Percentiles rank a stretch among this genome's conserved stretches.
These are phyloP conservation scores for Tipula confusa DNA, from an alignment of 2,888 invertebrate genomes.

Conservation along the genomic window DNA sequence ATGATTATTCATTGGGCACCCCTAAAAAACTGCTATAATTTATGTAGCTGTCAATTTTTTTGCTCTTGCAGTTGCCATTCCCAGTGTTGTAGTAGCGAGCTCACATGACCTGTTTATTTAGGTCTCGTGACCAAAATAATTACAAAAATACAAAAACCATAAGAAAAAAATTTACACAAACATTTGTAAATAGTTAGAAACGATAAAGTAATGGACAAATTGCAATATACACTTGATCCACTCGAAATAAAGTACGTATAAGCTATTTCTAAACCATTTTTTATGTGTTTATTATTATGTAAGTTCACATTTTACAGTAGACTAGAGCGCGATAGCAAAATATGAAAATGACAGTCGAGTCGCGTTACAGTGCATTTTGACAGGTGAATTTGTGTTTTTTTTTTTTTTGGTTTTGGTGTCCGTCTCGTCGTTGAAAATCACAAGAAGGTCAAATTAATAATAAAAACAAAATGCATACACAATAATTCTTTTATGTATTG, in stretches of 20 bases:
- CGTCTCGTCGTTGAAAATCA: not conserved
- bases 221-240: slow-evolving; percentile 15
- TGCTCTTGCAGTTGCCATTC: not conserved
- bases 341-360: not conserved
- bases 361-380: not conserved
- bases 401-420: no score
- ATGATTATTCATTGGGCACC: not conserved
- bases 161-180: slow-evolving; percentile 33
- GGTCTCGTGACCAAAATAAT: slow-evolving; percentile 30
- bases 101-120: slow-evolving; percentile 30
- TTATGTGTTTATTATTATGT: slow-evolving; percentile 3
- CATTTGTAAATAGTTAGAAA: slow-evolving; percentile 21
- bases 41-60: not conserved
- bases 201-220: slow-evolving; percentile 13
- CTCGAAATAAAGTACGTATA: slow-evolving; percentile 15
- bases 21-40: not conserved
- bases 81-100: not conserved
- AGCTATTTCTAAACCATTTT: not conserved
- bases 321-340: not conserved
- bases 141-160: slow-evolving; percentile 35
- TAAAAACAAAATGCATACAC: slow-evolving; percentile 21
- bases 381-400: slow-evolving; percentile 4
- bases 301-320: not conserved
- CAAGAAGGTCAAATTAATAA: slow-evolving; percentile 26
- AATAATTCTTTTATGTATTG: not conserved